Base-by-base conservation (phyloP, 2,113 vertebrate genomes). In the Tyto alba region DNA sequence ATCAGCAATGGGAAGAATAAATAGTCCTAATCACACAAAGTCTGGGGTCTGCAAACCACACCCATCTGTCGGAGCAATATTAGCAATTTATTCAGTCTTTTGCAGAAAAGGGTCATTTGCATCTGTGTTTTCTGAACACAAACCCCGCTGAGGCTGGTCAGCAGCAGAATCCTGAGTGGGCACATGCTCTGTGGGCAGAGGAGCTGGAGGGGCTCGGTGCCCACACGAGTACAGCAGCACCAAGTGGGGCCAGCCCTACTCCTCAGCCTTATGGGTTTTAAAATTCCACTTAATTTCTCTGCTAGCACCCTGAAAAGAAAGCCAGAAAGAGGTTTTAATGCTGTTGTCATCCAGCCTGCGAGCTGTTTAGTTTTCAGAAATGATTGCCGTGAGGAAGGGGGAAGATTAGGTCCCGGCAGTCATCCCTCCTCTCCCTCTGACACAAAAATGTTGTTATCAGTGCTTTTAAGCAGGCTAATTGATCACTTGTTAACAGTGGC, bases 391-490 rank as follows among this genome's bases (percentile, higher is more conserved):
- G 71, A 93, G 69, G 81, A 95, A 96, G 62, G 27, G 40, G 32
- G 40, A 94, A 94, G 77, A 93, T 96, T 76, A 95, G 27, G 71
- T 45, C 62, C 81, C 88, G 93, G 77, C 81, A 81, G 45, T 40
- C 83, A 92, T 60, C 69, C 89, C 25, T 72, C 34, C 68, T 5
- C 0, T 67, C 73, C 25, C 43, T 55, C 89, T 75, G 56, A 95
- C 81, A 93, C 77, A 97, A 88, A 96, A 91, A 96, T 95, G 89
- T 79, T 79, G 81, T 95, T 97, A 96, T 96, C 95, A 62, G 81
- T 53, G 57, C 81, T 96, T 96, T 92, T 85, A 95, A 94, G 85
- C 34, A 64, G 78, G 77, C 93, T 95, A 95, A 96, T 95, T 96
- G 93, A 95, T 96, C 87, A 62, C 62, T 95, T 91, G 87, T 89